Evolutionary conservation across 2,797 vertebrate species (phyloP).

Genomic region (Cichlasoma orientale): DNA sequence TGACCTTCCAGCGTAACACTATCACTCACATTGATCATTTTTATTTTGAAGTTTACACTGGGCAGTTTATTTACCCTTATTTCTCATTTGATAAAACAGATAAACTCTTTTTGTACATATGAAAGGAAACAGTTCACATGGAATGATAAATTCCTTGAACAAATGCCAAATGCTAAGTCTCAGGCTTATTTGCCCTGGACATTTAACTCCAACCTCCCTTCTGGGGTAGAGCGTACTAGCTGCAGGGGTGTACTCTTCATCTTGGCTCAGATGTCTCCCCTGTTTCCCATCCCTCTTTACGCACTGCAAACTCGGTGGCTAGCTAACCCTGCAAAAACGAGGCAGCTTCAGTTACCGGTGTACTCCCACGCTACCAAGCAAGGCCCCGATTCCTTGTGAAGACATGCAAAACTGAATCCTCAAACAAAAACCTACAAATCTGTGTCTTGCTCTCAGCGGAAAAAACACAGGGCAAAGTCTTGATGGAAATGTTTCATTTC

Average conservation of each 20-base stretch:
- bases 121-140: constrained; percentile 25
- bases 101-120: background rate
- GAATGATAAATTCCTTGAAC: constrained; percentile 12
- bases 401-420: constrained; percentile 50
- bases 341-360: constrained; percentile 7
- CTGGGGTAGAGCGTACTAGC: constrained; percentile 33
- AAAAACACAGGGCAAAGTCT: constrained; percentile 52
- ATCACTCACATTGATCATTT: background rate
- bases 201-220: constrained; percentile 43
- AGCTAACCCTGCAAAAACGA: constrained; percentile 16
- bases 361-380: constrained; percentile 42
- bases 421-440: constrained; percentile 67
- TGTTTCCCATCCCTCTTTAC: constrained; percentile 27
- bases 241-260: constrained; percentile 39
- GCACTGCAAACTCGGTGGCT: constrained; percentile 19
- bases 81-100: background rate
- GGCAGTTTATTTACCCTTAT: background rate
- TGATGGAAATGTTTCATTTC: constrained; percentile 79
- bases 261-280: constrained; percentile 42
- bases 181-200: constrained; percentile 25
- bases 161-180: constrained; percentile 4
- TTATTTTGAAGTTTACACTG: background rate
- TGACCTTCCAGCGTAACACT: background rate
- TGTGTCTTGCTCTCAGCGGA: constrained; percentile 49
- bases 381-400: constrained; percentile 33